Base-by-base conservation (phyloP, 2,797 vertebrate genomes). In the Loris lydekkerianus region DNA sequence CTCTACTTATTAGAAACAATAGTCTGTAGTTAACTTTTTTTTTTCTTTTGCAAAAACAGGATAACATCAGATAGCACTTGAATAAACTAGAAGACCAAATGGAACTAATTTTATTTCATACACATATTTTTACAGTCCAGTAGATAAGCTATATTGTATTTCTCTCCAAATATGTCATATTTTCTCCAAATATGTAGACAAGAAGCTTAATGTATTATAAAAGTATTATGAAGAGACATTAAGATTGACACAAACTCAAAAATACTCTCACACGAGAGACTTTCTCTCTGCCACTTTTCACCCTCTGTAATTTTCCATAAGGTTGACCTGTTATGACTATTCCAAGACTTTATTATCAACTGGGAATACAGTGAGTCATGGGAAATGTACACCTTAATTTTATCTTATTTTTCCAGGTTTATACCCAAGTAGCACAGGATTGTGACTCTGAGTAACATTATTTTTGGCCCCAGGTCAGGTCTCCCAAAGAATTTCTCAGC, bases 1-100 rank as follows among this genome's bases (percentile, higher is more conserved):
- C 99, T 99, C 99, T 99, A 99, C 99, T 99, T 98, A 98, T 99
- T 99, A 99, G 99, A 99, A 99, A 99, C 99, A 99, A 99, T 98
- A 97, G 99, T 98, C 98, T 98, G 98, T 98, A 98, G 98, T 98
- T 99, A 95, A 98, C 98, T 97, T 98, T 98, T 98, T 98, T 93
- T 98, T 93, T 93, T 98, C 97, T 98, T 98, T 99, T 99, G 98
- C 98, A 99, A 99, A 99, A 99, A 99, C 98, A 98, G 98, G 98
- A 97, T 99, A 99, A 99, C 99, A 99, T 98, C 99, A 98, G 99
- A 99, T 99, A 99, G 98, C 99, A 99, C 99, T 99, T 99, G 98
- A 99, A 99, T 99, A 99, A 99, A 99, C 99, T 98, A 99, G 99
- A 99, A 98, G 99, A 99, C 99, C 99, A 99, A 97, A 99, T 99